Percentiles rank a stretch among this genome's conserved stretches.
phyloP scores from a whole-genome alignment of 2,113 vertebrate genomes.

The Etia nguti region DNA sequence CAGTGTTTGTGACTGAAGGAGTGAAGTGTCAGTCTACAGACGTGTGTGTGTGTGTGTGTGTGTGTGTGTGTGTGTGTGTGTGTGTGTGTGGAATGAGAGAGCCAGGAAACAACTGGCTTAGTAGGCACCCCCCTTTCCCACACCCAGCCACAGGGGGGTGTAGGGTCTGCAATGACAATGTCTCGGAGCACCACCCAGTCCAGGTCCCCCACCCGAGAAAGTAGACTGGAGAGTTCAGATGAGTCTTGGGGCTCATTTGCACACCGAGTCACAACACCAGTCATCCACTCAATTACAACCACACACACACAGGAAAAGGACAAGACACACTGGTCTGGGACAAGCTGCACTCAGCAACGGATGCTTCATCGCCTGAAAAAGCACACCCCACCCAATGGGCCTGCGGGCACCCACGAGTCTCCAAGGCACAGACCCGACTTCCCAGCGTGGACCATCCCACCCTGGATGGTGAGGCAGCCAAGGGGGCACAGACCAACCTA shows the following conservation, averaged over 20 bases:
- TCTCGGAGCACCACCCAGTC: neutral
- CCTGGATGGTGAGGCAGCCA: neutral
- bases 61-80: too few species aligned
- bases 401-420: too few species aligned
- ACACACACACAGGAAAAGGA: neutral
- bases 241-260: neutral
- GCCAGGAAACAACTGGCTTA: neutral
- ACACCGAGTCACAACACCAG: too few species aligned
- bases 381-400: neutral
- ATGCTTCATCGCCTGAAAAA: neutral
- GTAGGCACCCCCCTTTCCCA: neutral
- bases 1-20: too few species aligned
- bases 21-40: too few species aligned
- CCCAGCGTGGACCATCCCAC: too few species aligned
- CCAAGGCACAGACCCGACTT: too few species aligned
- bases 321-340: neutral
- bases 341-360: neutral
- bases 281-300: too few species aligned
- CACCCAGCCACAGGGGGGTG: rapidly evolving
- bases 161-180: neutral
- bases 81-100: neutral
- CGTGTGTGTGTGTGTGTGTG: too few species aligned
- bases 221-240: neutral
- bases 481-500: neutral
- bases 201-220: neutral